Evolutionary conservation across 1,140 invertebrate species (phyloP), one percentile per base, ranked within the genome.

Genomic region (Pseudomyrmex sp.): DNA sequence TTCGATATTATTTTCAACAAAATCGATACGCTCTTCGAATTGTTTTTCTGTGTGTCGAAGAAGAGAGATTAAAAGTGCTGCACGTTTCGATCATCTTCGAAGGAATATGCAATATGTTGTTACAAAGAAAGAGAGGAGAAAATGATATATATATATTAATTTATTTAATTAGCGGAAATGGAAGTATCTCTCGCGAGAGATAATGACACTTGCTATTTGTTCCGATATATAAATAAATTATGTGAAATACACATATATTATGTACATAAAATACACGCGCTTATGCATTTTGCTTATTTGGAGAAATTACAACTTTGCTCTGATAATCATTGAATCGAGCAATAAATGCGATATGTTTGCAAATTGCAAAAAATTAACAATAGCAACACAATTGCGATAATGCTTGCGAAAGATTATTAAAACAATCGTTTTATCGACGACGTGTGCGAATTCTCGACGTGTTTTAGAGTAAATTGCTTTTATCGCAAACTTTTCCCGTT

Each of bases 131-230:
- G 35, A 35, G 35, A 35, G 4, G 5, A 70, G 44, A n/a, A 50
- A 72, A 80, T 50, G 44, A 44, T 1, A 18, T 26, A 26, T 35
- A 12, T 35, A 8, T 15, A 80, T 61, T 35, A 72, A 72, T 50
- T 80, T 80, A 80, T 59, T 18, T 50, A 59, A 80, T 80, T 72
- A 61, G n/a, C 35, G 35, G 70, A 26, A 79, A 79, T 58, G 35
- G 48, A 10, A 35, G 5, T 5, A 35, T 0, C 35, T 77, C 9
- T 44, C 13, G 62, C 15, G 10, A 35, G 35, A 35, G 35, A 44
- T 77, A 77, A 77, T 58, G 56, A 46, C 35, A 69, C 59, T 63
- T 69, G 56, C 23, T n/a, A 54, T 77, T 77, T 35, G 62, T 2
- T 68, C 12, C 35, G n/a, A 77, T 77, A 77, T 68, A 77, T 68